These are phyloP conservation scores for Choreutis nemorana DNA, from an alignment of 2,888 invertebrate genomes.

Conservation along the genomic window DNA sequence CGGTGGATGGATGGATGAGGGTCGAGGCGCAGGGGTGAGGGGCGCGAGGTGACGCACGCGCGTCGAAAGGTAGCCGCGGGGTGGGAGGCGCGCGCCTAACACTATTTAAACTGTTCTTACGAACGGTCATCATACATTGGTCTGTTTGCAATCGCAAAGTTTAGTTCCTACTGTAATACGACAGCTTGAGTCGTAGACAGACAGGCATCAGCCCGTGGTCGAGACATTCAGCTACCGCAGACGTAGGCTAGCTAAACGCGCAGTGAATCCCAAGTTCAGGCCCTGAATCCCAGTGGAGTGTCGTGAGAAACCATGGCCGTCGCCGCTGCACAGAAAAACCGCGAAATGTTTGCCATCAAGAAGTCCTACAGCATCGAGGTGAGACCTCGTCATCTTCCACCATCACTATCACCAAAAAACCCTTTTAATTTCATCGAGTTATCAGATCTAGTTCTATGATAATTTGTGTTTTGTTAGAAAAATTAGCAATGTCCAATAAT, in stretches of 20 bases:
- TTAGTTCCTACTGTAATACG: conserved; percentile 68
- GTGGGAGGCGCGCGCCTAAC: conserved; percentile 63
- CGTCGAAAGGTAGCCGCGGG: conserved; percentile 61
- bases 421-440: too few relatives aligned
- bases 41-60: conserved; percentile 66
- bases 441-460: too few relatives aligned
- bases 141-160: conserved; percentile 73
- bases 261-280: conserved; percentile 63
- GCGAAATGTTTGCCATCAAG: conserved; percentile 96
- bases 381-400: conserved; percentile 60
- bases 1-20: too few relatives aligned
- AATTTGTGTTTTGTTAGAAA: too few relatives aligned
- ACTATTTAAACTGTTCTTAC: conserved; percentile 73
- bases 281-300: conserved; percentile 57
- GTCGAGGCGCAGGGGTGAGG: conserved; percentile 29
- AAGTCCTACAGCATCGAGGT: conserved; percentile 98
- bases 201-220: conserved; percentile 70
- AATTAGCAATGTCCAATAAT: too few relatives aligned
- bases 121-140: conserved; percentile 73
- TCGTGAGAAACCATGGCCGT: conserved; percentile 77
- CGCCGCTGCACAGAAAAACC: conserved; percentile 91
- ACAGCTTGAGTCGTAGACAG: conserved; percentile 64
- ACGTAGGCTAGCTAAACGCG: conserved; percentile 62
- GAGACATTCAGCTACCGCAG: conserved; percentile 61
- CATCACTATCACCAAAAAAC: too few relatives aligned